These are phyloP conservation scores for Coregonus suidteri DNA, from an alignment of 2,797 vertebrate genomes.

Conservation along the genomic window DNA sequence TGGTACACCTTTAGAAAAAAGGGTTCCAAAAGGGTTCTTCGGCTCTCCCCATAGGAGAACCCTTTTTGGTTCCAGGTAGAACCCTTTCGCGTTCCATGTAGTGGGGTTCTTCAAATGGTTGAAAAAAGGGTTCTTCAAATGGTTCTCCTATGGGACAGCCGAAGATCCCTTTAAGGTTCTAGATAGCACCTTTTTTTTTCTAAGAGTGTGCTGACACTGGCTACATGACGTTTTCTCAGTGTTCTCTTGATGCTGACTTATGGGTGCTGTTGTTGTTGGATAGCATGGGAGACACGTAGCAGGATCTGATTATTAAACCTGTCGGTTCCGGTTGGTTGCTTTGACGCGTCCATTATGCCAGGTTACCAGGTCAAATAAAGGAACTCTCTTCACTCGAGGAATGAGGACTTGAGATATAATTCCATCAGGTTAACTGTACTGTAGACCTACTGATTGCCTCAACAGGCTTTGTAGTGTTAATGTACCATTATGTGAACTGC, in stretches of 20 bases:
- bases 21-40: too few species aligned
- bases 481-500: too few species aligned
- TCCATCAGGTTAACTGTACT: background rate
- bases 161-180: too few species aligned
- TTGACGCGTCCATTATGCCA: slow-evolving; percentile 7
- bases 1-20: background rate
- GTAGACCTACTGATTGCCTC: slow-evolving; percentile 8
- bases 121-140: too few species aligned
- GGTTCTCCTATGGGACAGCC: too few species aligned
- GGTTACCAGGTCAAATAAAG: background rate
- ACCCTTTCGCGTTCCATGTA: too few species aligned
- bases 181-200: too few species aligned
- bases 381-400: background rate
- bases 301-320: background rate
- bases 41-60: too few species aligned
- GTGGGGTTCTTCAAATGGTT: too few species aligned
- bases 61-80: too few species aligned
- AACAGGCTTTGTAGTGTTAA: slow-evolving; percentile 16
- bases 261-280: background rate
- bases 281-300: background rate
- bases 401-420: background rate
- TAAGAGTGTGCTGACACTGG: background rate
- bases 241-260: background rate
- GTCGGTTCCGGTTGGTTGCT: background rate
- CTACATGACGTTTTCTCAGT: background rate